phyloP scores from a whole-genome alignment of 2,888 invertebrate species.

The Cerastoderma edule region DNA sequence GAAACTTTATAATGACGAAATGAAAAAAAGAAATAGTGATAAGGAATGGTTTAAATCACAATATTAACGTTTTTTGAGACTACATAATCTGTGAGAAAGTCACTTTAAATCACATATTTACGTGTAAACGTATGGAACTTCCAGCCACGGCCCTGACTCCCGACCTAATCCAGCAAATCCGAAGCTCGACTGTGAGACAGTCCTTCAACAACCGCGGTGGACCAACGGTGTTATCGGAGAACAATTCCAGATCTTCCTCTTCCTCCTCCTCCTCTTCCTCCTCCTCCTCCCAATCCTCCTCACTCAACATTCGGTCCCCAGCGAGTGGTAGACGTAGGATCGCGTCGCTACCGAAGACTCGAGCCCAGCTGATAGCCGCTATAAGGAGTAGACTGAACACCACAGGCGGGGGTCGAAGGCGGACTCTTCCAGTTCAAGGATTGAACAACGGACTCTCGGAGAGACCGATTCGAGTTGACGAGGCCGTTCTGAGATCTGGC shows the following conservation, averaged over 20 bases:
- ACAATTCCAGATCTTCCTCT: not conserved
- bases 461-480: slow-evolving; percentile 33
- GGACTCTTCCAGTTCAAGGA: not conserved
- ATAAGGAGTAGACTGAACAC: slow-evolving; percentile 33
- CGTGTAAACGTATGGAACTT: too few relatives aligned
- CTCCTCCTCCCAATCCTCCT: slow-evolving; percentile 38
- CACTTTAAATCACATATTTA: too few relatives aligned
- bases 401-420: not conserved
- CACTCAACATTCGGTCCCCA: slow-evolving; percentile 2
- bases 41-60: too few relatives aligned
- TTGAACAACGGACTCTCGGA: not conserved
- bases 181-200: slow-evolving; percentile 8
- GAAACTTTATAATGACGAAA: too few relatives aligned
- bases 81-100: too few relatives aligned
- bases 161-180: slow-evolving; percentile 44
- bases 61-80: too few relatives aligned
- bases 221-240: slow-evolving; percentile 3
- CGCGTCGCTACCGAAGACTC: slow-evolving; percentile 19
- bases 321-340: not conserved
- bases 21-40: too few relatives aligned
- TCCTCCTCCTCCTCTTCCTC: slow-evolving; percentile 33
- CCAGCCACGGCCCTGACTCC: slow-evolving; percentile 36
- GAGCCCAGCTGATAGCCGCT: slow-evolving; percentile 42
- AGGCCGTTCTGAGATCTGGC: slow-evolving; percentile 26
- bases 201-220: not conserved